Conservation (phyloP, 1,140 invertebrate species). For the Bombus difficillimus region DNA sequence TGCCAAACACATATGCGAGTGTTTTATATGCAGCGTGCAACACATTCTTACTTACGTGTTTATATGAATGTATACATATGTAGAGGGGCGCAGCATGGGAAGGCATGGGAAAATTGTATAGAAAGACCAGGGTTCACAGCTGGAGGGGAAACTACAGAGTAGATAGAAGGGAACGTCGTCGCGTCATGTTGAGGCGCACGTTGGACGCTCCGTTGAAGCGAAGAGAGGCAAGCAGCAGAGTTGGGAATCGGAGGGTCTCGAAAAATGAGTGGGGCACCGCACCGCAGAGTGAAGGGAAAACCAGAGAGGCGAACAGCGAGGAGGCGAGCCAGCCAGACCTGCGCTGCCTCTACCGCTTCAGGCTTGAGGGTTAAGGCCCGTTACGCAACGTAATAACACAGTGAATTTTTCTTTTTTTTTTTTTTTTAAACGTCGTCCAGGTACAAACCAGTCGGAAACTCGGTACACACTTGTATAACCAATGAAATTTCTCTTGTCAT, state of each 20-base stretch:
- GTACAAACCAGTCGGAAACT: conserved; percentile 29
- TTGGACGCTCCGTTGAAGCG: conserved; percentile 65
- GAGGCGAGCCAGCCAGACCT: conserved; percentile 13
- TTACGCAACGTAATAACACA: conserved; percentile 64
- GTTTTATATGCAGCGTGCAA: neutral
- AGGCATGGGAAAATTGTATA: conserved; percentile 55
- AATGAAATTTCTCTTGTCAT: neutral
- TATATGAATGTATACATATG: neutral
- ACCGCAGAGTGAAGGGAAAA: neutral
- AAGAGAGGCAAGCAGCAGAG: conserved; percentile 27
- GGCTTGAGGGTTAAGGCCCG: conserved; percentile 62
- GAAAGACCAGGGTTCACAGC: conserved; percentile 27
- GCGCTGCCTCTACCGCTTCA: conserved; percentile 25
- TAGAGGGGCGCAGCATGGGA: conserved; percentile 42
- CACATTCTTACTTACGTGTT: too few species aligned
- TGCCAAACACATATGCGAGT: neutral
- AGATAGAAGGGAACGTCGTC: conserved; percentile 43
- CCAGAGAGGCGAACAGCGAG: neutral
- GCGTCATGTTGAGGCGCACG: conserved; percentile 14
- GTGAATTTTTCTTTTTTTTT: conserved; percentile 37
- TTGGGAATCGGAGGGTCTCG: conserved; percentile 54
- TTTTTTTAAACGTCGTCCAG: conserved; percentile 39
- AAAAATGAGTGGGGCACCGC: conserved; percentile 42
- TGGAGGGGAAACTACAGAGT: conserved; percentile 48
- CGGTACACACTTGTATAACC: conserved; percentile 17